These are phyloP conservation scores for Calameuta idolon DNA, from an alignment of 2,888 invertebrate genomes.

Conservation along the genomic window DNA sequence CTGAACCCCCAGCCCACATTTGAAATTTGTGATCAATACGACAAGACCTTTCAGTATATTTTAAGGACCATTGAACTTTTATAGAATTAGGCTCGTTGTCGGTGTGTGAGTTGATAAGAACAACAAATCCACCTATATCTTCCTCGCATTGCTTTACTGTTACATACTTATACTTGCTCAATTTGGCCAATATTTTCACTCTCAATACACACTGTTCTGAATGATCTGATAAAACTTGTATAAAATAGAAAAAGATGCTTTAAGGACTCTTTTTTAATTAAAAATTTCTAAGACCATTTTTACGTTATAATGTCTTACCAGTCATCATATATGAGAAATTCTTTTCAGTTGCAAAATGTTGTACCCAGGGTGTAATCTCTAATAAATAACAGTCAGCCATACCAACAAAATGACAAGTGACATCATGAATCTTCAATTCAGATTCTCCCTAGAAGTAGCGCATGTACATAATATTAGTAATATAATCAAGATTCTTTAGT, in stretches of 20 bases:
- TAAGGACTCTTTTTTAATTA: neutral
- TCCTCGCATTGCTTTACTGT: constrained; percentile 26
- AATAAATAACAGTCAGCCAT: constrained; percentile 31
- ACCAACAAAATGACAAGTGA: constrained; percentile 39
- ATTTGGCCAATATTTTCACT: neutral
- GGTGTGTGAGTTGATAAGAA: constrained; percentile 35
- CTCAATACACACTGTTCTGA: neutral
- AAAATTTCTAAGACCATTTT: neutral
- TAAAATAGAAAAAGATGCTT: neutral
- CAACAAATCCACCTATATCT: constrained; percentile 40
- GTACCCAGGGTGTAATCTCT: constrained; percentile 46
- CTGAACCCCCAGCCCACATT: constrained; percentile 35
- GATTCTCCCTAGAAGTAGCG: constrained; percentile 22
- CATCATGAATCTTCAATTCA: constrained; percentile 31
- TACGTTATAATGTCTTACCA: constrained; percentile 30
- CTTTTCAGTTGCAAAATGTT: constrained; percentile 34
- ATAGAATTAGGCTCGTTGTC: constrained; percentile 27
- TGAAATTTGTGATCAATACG: constrained; percentile 42
- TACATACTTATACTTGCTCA: constrained; percentile 27
- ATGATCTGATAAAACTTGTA: neutral
- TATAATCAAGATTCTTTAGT: neutral
- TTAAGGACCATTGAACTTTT: constrained; percentile 40
- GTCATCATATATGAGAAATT: constrained; percentile 44
- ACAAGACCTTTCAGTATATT: constrained; percentile 38
- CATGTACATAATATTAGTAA: neutral